These are phyloP conservation scores for Nanorana parkeri DNA, from an alignment of 2,113 vertebrate species.

Conservation along the genomic window DNA sequence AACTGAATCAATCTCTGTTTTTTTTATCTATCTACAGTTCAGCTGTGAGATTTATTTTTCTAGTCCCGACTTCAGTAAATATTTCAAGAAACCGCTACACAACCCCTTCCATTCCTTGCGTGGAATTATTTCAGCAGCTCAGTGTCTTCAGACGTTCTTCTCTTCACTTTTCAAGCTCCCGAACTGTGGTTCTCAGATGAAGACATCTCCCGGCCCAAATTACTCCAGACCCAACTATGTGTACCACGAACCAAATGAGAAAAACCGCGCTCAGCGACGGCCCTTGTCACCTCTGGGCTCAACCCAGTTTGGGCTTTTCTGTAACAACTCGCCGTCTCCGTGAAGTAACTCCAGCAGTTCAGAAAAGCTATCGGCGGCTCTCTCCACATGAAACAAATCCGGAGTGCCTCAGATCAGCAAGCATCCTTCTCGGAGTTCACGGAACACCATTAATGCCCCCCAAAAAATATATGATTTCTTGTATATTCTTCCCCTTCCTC, in stretches of 20 bases:
- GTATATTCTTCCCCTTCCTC: neutral
- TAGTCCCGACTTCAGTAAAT: too few species aligned
- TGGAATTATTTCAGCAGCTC: too few species aligned
- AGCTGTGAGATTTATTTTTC: too few species aligned
- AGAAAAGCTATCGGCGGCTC: neutral
- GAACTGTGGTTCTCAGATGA: too few species aligned
- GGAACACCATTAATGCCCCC: neutral
- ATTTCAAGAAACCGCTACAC: too few species aligned
- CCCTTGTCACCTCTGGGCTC: neutral
- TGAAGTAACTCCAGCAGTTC: neutral
- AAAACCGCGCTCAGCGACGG: neutral
- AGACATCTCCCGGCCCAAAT: too few species aligned
- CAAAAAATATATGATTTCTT: neutral
- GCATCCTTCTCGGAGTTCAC: neutral
- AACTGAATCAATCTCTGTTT: too few species aligned
- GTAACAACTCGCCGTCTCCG: neutral
- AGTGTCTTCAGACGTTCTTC: too few species aligned
- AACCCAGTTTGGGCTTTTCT: neutral
- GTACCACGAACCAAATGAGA: neutral
- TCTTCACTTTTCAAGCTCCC: too few species aligned
- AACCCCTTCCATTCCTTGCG: too few species aligned
- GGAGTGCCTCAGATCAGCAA: neutral
- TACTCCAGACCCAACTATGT: too few species aligned
- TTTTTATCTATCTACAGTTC: too few species aligned
- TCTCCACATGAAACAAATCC: neutral